phyloP scores from a whole-genome alignment of 2,113 vertebrate species.

The Azemiops feae region DNA sequence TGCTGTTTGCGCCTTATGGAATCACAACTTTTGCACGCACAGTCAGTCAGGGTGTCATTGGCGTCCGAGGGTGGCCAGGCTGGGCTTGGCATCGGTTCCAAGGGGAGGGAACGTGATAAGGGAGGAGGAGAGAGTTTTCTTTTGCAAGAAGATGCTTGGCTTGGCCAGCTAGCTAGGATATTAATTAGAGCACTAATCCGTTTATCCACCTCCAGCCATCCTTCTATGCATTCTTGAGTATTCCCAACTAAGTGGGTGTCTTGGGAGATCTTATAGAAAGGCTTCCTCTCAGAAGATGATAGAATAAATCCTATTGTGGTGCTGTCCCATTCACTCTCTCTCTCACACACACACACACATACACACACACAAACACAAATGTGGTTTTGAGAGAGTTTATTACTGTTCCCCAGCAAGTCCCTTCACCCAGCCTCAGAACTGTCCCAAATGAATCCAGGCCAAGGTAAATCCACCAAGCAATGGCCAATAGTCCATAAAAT shows the following conservation, averaged over 20 bases:
- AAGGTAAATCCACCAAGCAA: background rate
- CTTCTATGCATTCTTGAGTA: background rate
- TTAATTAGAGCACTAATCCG: background rate
- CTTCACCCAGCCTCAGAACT: background rate
- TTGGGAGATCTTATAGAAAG: background rate
- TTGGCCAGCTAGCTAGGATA: background rate
- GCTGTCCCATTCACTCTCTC: too few species aligned
- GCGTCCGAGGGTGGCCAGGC: background rate
- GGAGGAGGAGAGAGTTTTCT: background rate
- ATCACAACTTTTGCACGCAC: background rate
- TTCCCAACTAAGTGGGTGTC: background rate
- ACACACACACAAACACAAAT: too few species aligned
- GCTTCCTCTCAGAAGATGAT: background rate
- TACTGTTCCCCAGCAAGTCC: background rate
- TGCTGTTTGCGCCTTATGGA: background rate
- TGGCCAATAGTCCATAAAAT: background rate
- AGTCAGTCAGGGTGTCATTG: background rate
- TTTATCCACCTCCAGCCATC: background rate
- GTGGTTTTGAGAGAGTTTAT: too few species aligned
- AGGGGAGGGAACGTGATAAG: background rate
- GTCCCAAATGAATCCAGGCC: background rate
- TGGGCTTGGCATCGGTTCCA: background rate
- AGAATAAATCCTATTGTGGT: background rate
- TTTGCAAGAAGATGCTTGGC: background rate
- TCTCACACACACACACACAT: too few species aligned